phyloP scores from a whole-genome alignment of 2,113 vertebrate genomes.

The human (Homo sapiens) region DNA sequence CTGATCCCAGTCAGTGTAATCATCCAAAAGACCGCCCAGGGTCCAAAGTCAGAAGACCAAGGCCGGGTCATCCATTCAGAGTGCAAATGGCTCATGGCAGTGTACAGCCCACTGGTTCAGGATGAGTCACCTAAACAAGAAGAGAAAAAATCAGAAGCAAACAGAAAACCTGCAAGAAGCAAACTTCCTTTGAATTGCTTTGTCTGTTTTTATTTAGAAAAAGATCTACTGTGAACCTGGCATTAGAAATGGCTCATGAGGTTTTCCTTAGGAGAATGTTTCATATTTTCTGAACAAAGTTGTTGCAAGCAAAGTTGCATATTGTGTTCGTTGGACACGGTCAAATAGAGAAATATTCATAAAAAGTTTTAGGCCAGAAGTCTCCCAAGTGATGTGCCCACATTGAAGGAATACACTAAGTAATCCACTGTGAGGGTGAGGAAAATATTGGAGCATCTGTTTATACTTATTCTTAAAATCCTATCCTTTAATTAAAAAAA shows the following conservation, averaged over 20 bases:
- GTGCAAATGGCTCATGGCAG: accelerated
- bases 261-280: neutral
- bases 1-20: neutral
- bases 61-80: neutral
- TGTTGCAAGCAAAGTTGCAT: neutral
- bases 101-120: neutral
- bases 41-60: neutral
- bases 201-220: neutral
- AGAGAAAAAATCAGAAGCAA: neutral
- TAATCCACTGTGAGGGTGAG: neutral
- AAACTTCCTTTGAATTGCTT: neutral
- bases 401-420: too few relatives aligned
- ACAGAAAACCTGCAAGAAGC: neutral
- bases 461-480: slow-evolving; percentile 7
- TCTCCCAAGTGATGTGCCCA: neutral
- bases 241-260: neutral
- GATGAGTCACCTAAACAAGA: neutral
- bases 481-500: neutral
- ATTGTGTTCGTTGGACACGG: neutral
- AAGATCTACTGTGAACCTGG: neutral
- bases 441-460: neutral
- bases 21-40: neutral
- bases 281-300: neutral
- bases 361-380: neutral
- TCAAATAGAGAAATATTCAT: neutral